Conservation (phyloP, 2,797 vertebrate genomes). For the Semaprochilodus insignis region DNA sequence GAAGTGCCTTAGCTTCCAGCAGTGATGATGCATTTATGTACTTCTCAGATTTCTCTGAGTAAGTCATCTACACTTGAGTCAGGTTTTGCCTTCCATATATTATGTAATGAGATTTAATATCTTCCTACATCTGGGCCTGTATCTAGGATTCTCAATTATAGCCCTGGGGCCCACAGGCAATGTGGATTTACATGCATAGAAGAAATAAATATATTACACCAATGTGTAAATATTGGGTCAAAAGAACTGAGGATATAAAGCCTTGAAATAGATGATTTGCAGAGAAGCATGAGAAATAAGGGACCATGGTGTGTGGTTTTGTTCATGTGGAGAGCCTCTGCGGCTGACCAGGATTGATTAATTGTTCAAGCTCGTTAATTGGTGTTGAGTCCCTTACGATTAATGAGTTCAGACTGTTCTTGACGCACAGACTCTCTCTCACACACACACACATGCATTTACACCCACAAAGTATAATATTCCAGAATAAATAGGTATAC, state of each 20-base stretch:
- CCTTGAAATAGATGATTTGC: neutral
- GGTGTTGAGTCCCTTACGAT: slow-evolving; percentile 28
- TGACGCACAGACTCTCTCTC: slow-evolving; percentile 12
- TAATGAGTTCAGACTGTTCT: slow-evolving; percentile 27
- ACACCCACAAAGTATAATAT: slow-evolving; percentile 1
- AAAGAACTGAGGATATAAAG: neutral
- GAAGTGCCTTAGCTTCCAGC: neutral
- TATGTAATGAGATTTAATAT: neutral
- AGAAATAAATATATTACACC: too few species aligned
- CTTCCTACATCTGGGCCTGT: neutral
- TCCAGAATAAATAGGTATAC: neutral
- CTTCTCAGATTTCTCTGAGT: neutral
- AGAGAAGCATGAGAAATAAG: neutral
- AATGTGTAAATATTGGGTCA: too few species aligned
- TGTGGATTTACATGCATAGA: too few species aligned
- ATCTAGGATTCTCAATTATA: neutral
- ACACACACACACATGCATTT: neutral
- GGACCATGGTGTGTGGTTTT: neutral
- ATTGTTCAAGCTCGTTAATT: slow-evolving; percentile 25
- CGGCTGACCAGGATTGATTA: neutral
- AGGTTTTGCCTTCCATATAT: neutral
- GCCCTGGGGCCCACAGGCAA: too few species aligned
- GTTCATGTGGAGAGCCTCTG: neutral
- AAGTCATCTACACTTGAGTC: neutral
- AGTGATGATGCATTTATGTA: neutral